Percentiles rank a stretch among this genome's conserved stretches.
phyloP scores from a whole-genome alignment of 2,888 invertebrate species.

The Hipparchia semele region DNA sequence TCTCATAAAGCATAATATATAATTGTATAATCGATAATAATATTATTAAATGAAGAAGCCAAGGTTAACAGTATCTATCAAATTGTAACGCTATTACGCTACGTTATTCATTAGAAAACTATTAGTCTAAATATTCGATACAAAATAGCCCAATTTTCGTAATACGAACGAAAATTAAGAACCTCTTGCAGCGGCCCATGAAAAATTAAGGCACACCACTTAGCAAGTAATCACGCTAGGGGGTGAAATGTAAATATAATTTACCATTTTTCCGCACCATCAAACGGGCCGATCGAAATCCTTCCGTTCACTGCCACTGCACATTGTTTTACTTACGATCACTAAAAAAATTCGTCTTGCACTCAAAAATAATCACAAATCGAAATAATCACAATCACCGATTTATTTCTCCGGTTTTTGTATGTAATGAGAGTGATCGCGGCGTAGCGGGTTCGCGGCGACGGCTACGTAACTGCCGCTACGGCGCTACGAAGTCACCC shows the following conservation, averaged over 20 bases:
- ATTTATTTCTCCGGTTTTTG: constrained; percentile 49
- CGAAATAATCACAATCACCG: constrained; percentile 62
- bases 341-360: constrained; percentile 50
- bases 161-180: constrained; percentile 19
- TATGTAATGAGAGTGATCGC: constrained; percentile 37
- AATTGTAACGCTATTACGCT: not conserved
- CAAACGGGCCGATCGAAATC: constrained; percentile 56
- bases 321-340: constrained; percentile 62
- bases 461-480: constrained; percentile 74
- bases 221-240: constrained; percentile 54
- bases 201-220: constrained; percentile 45
- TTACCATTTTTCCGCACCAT: constrained; percentile 78
- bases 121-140: not conserved
- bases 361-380: constrained; percentile 52
- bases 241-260: constrained; percentile 52
- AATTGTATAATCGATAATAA: not conserved
- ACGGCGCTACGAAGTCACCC: constrained; percentile 64
- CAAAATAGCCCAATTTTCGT: constrained; percentile 11
- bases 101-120: not conserved
- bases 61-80: not conserved
- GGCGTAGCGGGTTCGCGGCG: constrained; percentile 56
- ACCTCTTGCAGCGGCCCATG: constrained; percentile 31
- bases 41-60: not conserved
- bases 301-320: constrained; percentile 58
- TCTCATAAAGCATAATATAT: not conserved